Evolutionary conservation across 2,797 vertebrate genomes (phyloP), one percentile per base, ranked within the genome.

Genomic region (Cyclura pinguis): DNA sequence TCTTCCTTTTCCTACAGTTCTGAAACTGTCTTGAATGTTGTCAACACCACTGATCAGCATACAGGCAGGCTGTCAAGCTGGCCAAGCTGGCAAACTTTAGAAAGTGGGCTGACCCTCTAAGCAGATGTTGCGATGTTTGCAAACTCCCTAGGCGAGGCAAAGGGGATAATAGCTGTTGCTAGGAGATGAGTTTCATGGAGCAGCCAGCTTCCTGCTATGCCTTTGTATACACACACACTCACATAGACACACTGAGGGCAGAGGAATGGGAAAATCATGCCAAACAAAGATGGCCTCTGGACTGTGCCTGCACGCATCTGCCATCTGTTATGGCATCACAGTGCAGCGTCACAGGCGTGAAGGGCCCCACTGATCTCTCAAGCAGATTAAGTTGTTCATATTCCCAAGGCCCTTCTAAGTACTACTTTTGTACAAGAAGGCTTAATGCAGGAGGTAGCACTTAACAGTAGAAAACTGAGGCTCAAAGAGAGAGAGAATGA

Each of bases 211-310:
- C 96, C 96, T 96, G 93, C 87, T 92, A 96, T 94, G 96, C 96
- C 95, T 95, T 29, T 84, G 92, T 96, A 88, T 32, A 80, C 38
- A 0, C 0, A 73, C 69, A 88, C 52, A 80, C 29, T 0, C 0
- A 91, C 27, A 81, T 0, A 88, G 29, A 81, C 32, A 0, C 0
- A 38, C 67, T 69, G 57, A 89, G 89, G 0, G 0, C 1, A n/a
- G 47, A 89, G 85, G 42, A n/a, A 72, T 80, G 27, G 52, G 35
- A 87, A 67, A 91, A 84, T 50, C 0, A 82, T 93, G 94, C 87
- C 92, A 95, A 97, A 98, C 95, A 98, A 98, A 98, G 96, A 97
- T 96, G 96, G 95, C 93, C 95, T 96, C 94, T 94, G 73, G 80
- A 91, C 81, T 85, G 78, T 38, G 14, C 29, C 20, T n/a, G 42